phyloP scores from a whole-genome alignment of 2,888 invertebrate species.

The Drosophila multiciliata region DNA sequence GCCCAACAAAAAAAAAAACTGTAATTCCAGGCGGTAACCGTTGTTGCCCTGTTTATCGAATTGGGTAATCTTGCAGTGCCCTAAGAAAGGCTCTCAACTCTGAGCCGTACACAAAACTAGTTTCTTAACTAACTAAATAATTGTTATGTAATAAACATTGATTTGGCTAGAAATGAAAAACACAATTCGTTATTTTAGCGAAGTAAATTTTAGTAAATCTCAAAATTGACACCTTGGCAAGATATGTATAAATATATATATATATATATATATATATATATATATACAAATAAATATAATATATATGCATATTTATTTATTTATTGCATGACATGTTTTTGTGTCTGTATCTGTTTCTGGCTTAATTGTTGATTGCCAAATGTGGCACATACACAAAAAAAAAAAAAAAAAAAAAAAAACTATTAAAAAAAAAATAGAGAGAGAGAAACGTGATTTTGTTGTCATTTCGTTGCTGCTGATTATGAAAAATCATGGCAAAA shows the following conservation, averaged over 20 bases:
- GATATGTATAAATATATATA: neutral
- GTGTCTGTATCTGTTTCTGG: conserved; percentile 8
- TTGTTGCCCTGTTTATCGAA: conserved; percentile 31
- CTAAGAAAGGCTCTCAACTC: neutral
- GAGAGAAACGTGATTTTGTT: conserved; percentile 71
- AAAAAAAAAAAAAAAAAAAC: conserved; percentile 8
- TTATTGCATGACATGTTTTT: conserved; percentile 2
- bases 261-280: neutral
- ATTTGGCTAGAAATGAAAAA: neutral
- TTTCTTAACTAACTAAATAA: neutral
- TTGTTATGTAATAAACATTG: neutral
- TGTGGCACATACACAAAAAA: conserved; percentile 23
- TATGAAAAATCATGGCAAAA: conserved; percentile 79
- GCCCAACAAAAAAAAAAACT: conserved; percentile 20
- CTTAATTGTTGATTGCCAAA: conserved; percentile 38
- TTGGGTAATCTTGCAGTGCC: conserved; percentile 50
- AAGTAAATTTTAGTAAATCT: neutral
- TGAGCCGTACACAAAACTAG: neutral
- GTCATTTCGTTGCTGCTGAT: conserved; percentile 68
- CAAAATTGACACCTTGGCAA: neutral
- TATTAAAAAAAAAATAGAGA: conserved; percentile 19
- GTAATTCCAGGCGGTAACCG: conserved; percentile 37
- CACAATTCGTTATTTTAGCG: neutral
- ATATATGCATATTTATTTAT: too few species aligned
- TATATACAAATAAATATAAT: too few species aligned